Percentiles rank a stretch among this genome's conserved stretches.
Conservation (phyloP, 2,797 vertebrate species). For the Tenualosa thibaudeaui region DNA sequence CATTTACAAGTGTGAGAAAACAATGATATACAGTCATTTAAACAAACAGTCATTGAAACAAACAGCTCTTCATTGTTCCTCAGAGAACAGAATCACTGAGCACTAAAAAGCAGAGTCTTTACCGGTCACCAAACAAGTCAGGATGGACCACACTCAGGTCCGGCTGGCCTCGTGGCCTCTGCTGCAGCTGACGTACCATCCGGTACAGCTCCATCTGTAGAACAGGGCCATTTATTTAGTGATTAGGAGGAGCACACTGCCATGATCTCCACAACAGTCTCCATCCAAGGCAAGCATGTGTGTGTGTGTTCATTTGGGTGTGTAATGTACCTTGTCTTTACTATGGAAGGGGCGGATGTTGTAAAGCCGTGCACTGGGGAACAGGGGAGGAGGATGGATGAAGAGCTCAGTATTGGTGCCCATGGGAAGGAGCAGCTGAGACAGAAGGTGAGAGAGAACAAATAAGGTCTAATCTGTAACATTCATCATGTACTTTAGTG, state of each 20-base stretch:
- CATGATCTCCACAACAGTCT: too few relatives aligned
- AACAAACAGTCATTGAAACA: neutral
- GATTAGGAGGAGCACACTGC: neutral
- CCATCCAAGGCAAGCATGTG: neutral
- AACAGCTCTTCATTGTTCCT: neutral
- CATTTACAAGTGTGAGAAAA: neutral
- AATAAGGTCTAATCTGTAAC: neutral
- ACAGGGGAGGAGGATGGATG: slow-evolving; percentile 83
- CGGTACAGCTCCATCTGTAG: slow-evolving; percentile 79
- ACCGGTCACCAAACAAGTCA: slow-evolving; percentile 83
- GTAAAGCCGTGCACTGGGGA: slow-evolving; percentile 80
- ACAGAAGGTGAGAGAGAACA: neutral
- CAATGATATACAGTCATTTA: too few relatives aligned
- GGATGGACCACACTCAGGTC: slow-evolving; percentile 72
- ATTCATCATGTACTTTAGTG: neutral
- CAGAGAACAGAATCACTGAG: neutral
- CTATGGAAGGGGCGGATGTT: slow-evolving; percentile 79
- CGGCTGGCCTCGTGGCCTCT: slow-evolving; percentile 69
- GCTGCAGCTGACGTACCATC: slow-evolving; percentile 79
- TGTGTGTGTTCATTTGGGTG: slow-evolving; percentile 13
- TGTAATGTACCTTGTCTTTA: slow-evolving; percentile 78
- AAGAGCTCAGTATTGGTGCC: slow-evolving; percentile 82
- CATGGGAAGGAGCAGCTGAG: slow-evolving; percentile 81
- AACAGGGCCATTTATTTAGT: neutral
- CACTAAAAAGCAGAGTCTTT: neutral